phyloP scores from a whole-genome alignment of 2,888 invertebrate species.

The Psylliodes chrysocephalus region DNA sequence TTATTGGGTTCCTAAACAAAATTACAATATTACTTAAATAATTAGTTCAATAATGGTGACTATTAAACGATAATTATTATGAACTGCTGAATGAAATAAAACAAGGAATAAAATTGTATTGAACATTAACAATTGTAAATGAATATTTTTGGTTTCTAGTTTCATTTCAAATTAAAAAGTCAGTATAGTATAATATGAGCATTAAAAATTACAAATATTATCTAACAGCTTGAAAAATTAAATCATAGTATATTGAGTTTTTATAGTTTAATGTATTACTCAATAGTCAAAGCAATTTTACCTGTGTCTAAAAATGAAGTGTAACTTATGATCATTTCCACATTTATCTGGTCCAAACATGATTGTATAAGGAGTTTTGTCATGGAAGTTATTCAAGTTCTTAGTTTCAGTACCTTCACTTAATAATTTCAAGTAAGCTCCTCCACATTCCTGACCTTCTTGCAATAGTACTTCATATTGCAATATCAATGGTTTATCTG shows the following conservation, averaged over 20 bases:
- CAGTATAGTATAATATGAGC: background rate
- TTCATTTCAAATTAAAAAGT: too few relatives aligned
- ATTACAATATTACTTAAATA: too few relatives aligned
- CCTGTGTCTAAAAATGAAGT: constrained; percentile 89
- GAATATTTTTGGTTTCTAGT: too few relatives aligned
- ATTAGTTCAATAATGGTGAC: too few relatives aligned
- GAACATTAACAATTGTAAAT: too few relatives aligned
- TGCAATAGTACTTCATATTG: constrained; percentile 92
- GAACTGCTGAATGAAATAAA: too few relatives aligned
- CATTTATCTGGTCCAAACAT: constrained; percentile 99
- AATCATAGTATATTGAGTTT: too few relatives aligned
- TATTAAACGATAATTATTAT: too few relatives aligned
- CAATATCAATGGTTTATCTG: constrained; percentile 83
- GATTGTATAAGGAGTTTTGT: constrained; percentile 97
- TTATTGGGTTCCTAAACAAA: constrained; percentile 86
- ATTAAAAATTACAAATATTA: too few relatives aligned
- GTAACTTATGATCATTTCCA: constrained; percentile 93
- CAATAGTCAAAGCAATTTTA: too few relatives aligned
- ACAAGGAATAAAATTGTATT: background rate
- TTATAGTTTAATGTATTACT: too few relatives aligned
- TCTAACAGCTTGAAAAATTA: too few relatives aligned
- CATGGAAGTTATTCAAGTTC: constrained; percentile 86
- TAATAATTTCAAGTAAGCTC: constrained; percentile 95
- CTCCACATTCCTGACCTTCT: constrained; percentile 98
- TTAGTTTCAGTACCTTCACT: constrained; percentile 72